phyloP scores from a whole-genome alignment of 1,140 invertebrate species.

The Cotesia glomerata region DNA sequence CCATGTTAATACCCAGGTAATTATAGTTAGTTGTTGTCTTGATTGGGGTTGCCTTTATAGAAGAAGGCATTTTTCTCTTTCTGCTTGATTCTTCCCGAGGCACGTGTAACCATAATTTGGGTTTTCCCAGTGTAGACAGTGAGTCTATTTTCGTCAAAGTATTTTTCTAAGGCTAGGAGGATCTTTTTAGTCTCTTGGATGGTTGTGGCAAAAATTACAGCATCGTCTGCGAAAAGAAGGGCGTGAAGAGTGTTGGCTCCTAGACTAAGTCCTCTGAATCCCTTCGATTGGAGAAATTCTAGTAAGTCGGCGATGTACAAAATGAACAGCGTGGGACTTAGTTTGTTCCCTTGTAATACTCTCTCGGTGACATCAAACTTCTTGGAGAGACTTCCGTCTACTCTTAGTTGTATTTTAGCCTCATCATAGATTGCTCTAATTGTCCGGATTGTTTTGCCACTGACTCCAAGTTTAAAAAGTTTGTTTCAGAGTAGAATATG shows the following conservation, averaged over 20 bases:
- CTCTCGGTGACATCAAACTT: slow-evolving; percentile 9
- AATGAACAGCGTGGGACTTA: slow-evolving; percentile 23
- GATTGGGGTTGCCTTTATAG: not conserved
- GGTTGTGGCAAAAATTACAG: slow-evolving; percentile 23
- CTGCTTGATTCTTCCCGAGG: too few species aligned
- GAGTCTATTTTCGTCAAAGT: slow-evolving; percentile 27
- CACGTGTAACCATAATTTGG: slow-evolving; percentile 27
- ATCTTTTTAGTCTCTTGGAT: not conserved
- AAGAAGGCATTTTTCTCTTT: not conserved
- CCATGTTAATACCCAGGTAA: too few species aligned
- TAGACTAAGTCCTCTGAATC: slow-evolving; percentile 17
- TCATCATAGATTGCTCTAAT: slow-evolving; percentile 13
- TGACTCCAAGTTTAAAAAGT: slow-evolving; percentile 13
- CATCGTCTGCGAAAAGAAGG: slow-evolving; percentile 32
- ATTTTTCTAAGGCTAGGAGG: slow-evolving; percentile 19
- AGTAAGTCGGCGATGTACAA: slow-evolving; percentile 23
- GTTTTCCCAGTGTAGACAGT: slow-evolving; percentile 39
- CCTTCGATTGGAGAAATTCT: slow-evolving; percentile 14
- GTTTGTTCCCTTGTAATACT: slow-evolving; percentile 27
- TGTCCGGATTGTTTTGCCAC: slow-evolving; percentile 12
- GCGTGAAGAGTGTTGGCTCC: slow-evolving; percentile 4
- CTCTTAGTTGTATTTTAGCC: not conserved
- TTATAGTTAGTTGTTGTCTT: too few species aligned
- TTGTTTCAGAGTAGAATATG: not conserved
- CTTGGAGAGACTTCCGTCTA: not conserved